A percentile compares a stretch with the other conserved stretches of the same genome.
Conservation (phyloP, 1,140 invertebrate genomes). For the Radopholus similis region DNA sequence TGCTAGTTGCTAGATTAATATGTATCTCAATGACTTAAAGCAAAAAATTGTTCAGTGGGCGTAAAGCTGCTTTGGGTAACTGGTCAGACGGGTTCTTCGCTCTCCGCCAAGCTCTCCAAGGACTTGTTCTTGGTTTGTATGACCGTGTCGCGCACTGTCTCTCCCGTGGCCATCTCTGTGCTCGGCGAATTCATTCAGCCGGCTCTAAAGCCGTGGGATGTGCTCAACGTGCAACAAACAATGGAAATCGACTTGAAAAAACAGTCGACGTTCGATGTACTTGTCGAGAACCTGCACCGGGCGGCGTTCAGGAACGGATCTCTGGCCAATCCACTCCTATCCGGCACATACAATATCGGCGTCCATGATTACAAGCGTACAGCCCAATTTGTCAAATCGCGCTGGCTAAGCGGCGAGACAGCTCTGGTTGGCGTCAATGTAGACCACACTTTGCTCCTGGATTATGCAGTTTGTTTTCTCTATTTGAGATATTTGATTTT, state of each 20-base stretch:
- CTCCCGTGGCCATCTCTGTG: slow-evolving; percentile 48
- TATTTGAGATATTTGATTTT: too few species aligned
- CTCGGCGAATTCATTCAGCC: slow-evolving; percentile 52
- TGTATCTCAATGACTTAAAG: neutral
- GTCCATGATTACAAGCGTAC: slow-evolving; percentile 32
- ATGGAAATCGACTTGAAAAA: slow-evolving; percentile 33
- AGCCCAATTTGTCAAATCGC: slow-evolving; percentile 32
- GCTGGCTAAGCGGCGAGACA: slow-evolving; percentile 44
- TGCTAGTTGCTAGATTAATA: too few species aligned
- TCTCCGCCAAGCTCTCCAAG: slow-evolving; percentile 37
- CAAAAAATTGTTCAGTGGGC: slow-evolving; percentile 17
- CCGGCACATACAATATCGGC: slow-evolving; percentile 27
- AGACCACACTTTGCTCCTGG: slow-evolving; percentile 46
- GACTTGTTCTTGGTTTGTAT: slow-evolving; percentile 47
- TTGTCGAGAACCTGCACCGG: slow-evolving; percentile 49
- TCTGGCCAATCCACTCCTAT: slow-evolving; percentile 49
- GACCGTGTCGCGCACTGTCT: slow-evolving; percentile 39
- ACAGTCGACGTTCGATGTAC: slow-evolving; percentile 34
- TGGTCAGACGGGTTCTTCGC: slow-evolving; percentile 34
- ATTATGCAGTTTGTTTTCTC: slow-evolving; percentile 42
- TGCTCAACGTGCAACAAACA: slow-evolving; percentile 34
- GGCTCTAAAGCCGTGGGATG: slow-evolving; percentile 53
- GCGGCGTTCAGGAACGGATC: slow-evolving; percentile 54
- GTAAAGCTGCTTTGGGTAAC: slow-evolving; percentile 54
- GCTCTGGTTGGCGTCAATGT: slow-evolving; percentile 53